phyloP scores from a whole-genome alignment of 2,113 vertebrate species.

The Variabilichromis moorii region DNA sequence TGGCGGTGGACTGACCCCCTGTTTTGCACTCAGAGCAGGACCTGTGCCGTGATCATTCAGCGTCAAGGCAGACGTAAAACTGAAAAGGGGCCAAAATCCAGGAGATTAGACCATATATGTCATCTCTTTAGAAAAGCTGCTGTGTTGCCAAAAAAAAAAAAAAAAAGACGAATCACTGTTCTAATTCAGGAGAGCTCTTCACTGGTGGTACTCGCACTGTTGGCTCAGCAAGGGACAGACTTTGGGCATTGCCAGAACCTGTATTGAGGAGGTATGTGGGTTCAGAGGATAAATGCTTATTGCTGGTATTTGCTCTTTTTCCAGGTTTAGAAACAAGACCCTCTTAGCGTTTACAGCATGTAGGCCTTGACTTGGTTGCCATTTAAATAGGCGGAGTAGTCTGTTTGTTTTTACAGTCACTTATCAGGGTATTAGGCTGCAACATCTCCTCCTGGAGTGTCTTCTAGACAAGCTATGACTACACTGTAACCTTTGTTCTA shows the following conservation, averaged over 20 bases:
- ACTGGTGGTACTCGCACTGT: not conserved
- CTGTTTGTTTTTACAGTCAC: not conserved
- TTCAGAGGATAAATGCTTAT: not conserved
- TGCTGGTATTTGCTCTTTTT: fast-evolving
- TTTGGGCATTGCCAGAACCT: not conserved
- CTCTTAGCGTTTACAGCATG: fast-evolving
- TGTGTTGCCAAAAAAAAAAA: not conserved
- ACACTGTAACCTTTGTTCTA: not conserved
- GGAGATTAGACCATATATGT: not conserved
- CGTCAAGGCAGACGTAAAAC: not conserved
- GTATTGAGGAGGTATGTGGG: not conserved
- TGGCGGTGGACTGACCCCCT: not conserved
- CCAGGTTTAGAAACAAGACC: not conserved
- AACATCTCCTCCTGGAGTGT: not conserved
- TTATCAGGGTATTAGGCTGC: not conserved
- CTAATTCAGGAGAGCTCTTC: not conserved
- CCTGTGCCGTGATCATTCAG: not conserved
- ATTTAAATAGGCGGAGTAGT: not conserved
- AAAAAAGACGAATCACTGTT: fast-evolving
- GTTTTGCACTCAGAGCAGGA: not conserved
- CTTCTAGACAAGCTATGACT: not conserved
- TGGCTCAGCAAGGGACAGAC: not conserved
- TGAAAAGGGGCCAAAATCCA: not conserved
- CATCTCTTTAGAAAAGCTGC: not conserved
- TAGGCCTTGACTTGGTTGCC: not conserved